phyloP scores from a whole-genome alignment of 2,113 vertebrate genomes.

The Larimichthys crocea region DNA sequence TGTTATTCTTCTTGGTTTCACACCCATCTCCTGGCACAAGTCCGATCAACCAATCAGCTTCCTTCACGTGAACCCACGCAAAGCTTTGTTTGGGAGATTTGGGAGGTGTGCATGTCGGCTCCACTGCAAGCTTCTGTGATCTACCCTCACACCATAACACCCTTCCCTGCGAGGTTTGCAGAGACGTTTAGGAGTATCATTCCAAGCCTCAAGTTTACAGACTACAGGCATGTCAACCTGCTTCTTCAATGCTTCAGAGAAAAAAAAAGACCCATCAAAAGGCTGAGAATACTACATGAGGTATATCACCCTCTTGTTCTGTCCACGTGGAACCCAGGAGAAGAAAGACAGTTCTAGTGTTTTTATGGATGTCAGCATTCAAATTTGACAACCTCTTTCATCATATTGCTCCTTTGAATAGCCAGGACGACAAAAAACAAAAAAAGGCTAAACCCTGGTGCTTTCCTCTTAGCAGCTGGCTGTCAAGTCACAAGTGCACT shows the following conservation, averaged over 20 bases:
- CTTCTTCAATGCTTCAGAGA: not conserved
- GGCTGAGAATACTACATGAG: not conserved
- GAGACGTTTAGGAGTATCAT: not conserved
- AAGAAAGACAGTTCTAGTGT: slow-evolving; percentile 6
- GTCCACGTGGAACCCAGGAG: not conserved
- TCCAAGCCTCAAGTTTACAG: slow-evolving; percentile 1
- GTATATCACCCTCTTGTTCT: slow-evolving; percentile 9
- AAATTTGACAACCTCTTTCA: slow-evolving; percentile 38
- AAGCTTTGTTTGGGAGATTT: not conserved
- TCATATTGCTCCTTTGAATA: slow-evolving; percentile 43
- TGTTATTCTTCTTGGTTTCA: no score
- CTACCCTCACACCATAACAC: not conserved
- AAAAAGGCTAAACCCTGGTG: not conserved
- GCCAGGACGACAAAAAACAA: not conserved
- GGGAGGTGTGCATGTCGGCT: not conserved
- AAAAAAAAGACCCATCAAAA: not conserved
- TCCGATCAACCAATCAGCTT: no score
- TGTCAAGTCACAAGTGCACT: not conserved
- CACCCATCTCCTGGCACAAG: no score
- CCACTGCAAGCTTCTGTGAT: not conserved
- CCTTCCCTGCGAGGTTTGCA: not conserved
- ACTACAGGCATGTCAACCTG: not conserved
- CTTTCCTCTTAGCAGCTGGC: slow-evolving; percentile 16
- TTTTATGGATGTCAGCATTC: slow-evolving; percentile 28
- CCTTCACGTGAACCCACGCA: not conserved